Evolutionary conservation across 2,888 invertebrate genomes (phyloP).

Genomic region (Amblyteles armatorius): DNA sequence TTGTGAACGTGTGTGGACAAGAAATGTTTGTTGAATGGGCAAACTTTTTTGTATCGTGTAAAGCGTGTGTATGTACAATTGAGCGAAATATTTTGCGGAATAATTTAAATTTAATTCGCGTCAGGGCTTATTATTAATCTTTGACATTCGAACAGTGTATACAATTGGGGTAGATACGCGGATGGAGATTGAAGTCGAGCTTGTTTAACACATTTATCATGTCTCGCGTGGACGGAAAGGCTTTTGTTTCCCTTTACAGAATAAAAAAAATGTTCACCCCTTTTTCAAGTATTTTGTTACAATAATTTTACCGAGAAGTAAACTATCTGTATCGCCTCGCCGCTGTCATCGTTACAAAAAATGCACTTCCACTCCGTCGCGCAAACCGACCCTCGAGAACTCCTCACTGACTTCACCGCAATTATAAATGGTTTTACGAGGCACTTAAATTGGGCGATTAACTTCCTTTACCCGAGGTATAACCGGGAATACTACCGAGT

Average conservation of each 20-base stretch:
- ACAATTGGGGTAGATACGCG: conserved; percentile 13
- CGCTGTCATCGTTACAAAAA: conserved; percentile 14
- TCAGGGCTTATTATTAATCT: background rate
- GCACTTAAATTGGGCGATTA: conserved; percentile 63
- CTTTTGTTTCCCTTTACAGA: background rate
- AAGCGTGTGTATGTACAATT: conserved; percentile 16
- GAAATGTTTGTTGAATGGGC: too few species aligned
- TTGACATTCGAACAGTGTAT: background rate
- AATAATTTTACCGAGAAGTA: conserved; percentile 13
- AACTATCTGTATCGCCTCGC: background rate
- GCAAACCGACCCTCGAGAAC: conserved; percentile 17
- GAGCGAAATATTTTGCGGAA: conserved; percentile 32
- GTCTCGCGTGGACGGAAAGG: background rate
- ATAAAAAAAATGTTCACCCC: background rate
- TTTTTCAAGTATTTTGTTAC: conserved; percentile 7
- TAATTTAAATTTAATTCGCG: conserved; percentile 29
- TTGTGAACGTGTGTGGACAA: too few species aligned
- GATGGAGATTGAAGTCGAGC: background rate
- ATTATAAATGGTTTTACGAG: conserved; percentile 63
- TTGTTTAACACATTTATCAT: background rate
- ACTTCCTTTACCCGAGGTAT: conserved; percentile 51
- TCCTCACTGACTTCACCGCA: conserved; percentile 50
- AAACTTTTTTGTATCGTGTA: too few species aligned
- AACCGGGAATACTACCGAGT: conserved; percentile 28
- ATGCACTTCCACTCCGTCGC: conserved; percentile 38